These are phyloP conservation scores for Drosophila mercatorum DNA, from an alignment of 2,888 invertebrate genomes.

Conservation along the genomic window DNA sequence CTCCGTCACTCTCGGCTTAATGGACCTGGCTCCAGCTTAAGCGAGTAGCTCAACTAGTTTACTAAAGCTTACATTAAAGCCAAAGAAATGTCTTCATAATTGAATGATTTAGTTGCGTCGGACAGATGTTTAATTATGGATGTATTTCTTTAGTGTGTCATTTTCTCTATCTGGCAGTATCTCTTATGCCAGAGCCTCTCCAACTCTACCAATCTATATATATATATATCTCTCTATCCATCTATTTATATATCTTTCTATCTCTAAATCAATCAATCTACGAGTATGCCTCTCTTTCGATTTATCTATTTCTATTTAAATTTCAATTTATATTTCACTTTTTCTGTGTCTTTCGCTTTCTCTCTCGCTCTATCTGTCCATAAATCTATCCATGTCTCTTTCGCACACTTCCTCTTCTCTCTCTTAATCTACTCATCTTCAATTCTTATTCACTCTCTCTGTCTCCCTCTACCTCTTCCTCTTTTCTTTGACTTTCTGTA, in stretches of 20 bases:
- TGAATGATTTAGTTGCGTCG: slow-evolving; percentile 6
- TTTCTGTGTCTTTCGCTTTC: too few relatives aligned
- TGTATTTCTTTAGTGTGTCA: too few relatives aligned
- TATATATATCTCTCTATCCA: neutral
- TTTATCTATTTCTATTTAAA: too few relatives aligned
- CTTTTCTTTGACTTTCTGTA: too few relatives aligned
- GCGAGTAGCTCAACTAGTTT: slow-evolving; percentile 19
- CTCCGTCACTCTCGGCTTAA: slow-evolving; percentile 48
- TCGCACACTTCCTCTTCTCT: too few relatives aligned
- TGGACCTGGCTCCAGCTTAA: slow-evolving; percentile 24
- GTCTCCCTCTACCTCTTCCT: neutral
- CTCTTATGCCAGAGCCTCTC: neutral
- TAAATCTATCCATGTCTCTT: too few relatives aligned
- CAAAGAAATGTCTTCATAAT: slow-evolving; percentile 21
- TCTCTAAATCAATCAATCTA: too few relatives aligned
- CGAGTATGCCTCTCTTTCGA: too few relatives aligned
- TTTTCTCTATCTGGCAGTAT: neutral
- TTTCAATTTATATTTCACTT: too few relatives aligned
- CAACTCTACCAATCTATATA: neutral
- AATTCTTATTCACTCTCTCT: neutral
- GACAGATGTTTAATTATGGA: slow-evolving; percentile 5
- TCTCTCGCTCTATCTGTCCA: neutral
- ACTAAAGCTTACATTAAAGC: slow-evolving; percentile 11
- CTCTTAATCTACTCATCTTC: neutral
- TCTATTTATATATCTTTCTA: neutral